phyloP scores from a whole-genome alignment of 2,888 invertebrate species.

The Cephalotes varians region DNA sequence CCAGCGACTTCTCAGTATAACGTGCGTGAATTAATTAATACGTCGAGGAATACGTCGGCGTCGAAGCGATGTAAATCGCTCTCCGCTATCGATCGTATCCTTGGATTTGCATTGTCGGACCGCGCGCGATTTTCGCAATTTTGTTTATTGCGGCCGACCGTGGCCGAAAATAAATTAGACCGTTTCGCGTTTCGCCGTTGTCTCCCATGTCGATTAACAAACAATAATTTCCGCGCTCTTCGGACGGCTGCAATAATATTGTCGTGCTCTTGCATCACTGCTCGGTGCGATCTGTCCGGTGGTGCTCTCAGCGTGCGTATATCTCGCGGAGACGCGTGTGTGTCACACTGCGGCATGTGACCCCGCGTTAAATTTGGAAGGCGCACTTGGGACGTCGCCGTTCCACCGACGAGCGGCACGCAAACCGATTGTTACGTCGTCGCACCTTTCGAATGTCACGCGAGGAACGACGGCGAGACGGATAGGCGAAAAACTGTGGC shows the following conservation, averaged over 20 bases:
- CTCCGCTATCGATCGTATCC: background rate
- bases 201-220: background rate
- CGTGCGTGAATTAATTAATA: background rate
- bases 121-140: background rate
- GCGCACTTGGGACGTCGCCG: slow-evolving; percentile 28
- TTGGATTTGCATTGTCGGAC: background rate
- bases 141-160: background rate
- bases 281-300: background rate
- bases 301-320: background rate
- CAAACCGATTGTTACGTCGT: slow-evolving; percentile 44
- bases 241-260: slow-evolving; percentile 7
- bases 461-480: background rate
- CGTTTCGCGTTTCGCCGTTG: background rate
- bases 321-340: slow-evolving; percentile 10
- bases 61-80: background rate
- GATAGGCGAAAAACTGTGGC: background rate
- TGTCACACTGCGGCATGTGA: slow-evolving; percentile 44
- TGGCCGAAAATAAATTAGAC: slow-evolving; percentile 37
- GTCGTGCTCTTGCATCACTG: background rate
- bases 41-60: background rate
- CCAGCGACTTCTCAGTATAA: background rate
- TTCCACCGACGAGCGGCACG: slow-evolving; percentile 3
- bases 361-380: slow-evolving; percentile 54
- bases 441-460: slow-evolving; percentile 37
- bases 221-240: slow-evolving; percentile 16